Base-by-base conservation (phyloP, 1,140 invertebrate genomes). In the Nylanderia fulva region DNA sequence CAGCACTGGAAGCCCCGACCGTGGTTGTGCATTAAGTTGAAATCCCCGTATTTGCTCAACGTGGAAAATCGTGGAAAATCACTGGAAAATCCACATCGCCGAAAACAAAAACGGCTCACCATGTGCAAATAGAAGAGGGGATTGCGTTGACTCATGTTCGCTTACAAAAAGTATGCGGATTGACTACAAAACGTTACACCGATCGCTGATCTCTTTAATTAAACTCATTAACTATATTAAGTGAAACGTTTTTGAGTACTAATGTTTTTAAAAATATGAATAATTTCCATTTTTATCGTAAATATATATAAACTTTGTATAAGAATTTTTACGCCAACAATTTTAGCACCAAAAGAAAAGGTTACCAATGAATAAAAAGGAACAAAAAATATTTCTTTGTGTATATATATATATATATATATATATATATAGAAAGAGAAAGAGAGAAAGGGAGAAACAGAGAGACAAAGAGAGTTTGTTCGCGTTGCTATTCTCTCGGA, bases 11-110 rank as follows among this genome's bases (percentile, higher is more conserved):
- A 86, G 77, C 58, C 63, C 77, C 60, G 68, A 82, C 79, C 66
- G 84, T 64, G 39, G 58, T 84, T 80, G 84, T 71, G 64, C 79
- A 64, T 82, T 82, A 82, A 82, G 77, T 82, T 82, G 77, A 82
- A 82, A 82, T 82, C 66, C 77, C 77, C 77, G 77, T 82, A 82
- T 82, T 82, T 82, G 77, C 66, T 82, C 77, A 82, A 82, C 77
- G 77, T 72, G 66, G 77, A 82, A 82, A 82, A 82, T 82, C 77
- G 77, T 82, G 66, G 66, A 82, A 82, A 82, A 82, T 82, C 77
- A 82, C 77, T 82, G 77, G 77, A 82, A 82, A 82, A 82, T 82
- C 77, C 77, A 82, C 66, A 82, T 82, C 52, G 66, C 54, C 66
- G 52, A 82, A 82, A 82, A 82, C 77, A 82, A 82, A 82, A 82